phyloP scores from a whole-genome alignment of 2,113 vertebrate species.

The Thymallus thymallus region DNA sequence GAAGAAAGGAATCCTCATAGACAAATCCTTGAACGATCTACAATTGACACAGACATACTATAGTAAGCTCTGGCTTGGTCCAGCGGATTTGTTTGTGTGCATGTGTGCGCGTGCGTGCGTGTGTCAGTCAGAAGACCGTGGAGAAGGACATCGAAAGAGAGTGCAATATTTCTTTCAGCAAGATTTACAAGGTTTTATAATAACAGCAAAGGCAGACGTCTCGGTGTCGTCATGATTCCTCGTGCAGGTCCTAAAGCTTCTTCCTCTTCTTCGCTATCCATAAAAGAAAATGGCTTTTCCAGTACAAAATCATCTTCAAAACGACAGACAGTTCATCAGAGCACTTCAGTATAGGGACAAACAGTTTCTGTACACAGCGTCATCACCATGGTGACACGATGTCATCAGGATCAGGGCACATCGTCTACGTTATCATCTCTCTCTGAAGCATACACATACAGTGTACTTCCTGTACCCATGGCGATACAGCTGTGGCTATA shows the following conservation, averaged over 20 bases:
- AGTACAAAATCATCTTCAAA: constrained; percentile 40
- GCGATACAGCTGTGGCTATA: background rate
- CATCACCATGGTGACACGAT: constrained; percentile 21
- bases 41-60: too few relatives aligned
- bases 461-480: background rate
- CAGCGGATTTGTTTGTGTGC: background rate
- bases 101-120: background rate
- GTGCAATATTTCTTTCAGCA: constrained; percentile 1
- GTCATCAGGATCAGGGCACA: background rate
- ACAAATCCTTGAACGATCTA: too few relatives aligned
- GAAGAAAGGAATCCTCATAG: background rate
- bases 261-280: constrained; percentile 2
- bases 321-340: constrained; percentile 11
- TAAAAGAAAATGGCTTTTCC: constrained; percentile 14
- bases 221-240: background rate
- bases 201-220: constrained; percentile 26
- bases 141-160: constrained; percentile 3
- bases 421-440: background rate
- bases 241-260: constrained; percentile 39
- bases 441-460: background rate
- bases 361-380: constrained; percentile 13
- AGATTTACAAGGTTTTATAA: constrained; percentile 33
- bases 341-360: constrained; percentile 31
- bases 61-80: too few relatives aligned
- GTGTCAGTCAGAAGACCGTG: background rate